Evolutionary conservation across 2,888 invertebrate genomes (phyloP), one percentile per base, ranked within the genome.

Genomic region (Vanessa cardui): DNA sequence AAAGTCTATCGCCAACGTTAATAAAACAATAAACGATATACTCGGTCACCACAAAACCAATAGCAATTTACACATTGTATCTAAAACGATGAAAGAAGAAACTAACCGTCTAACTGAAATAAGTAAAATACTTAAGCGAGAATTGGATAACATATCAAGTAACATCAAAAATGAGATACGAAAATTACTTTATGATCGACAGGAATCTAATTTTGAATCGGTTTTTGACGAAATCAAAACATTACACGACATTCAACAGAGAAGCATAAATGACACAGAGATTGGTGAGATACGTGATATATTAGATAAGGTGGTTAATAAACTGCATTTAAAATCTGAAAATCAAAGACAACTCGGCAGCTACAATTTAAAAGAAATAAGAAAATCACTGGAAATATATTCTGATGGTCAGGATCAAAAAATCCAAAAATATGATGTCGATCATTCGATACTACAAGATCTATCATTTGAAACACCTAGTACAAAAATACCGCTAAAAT

Each of bases 111-210:
- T 89, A 59, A 74, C 73, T 44, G 78, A 81, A 73, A 80, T 88
- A 46, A 85, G 79, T 73, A 59, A 67, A 39, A 74, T 85, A 71
- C 69, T 90, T 15, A 82, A 78, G 64, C 74, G 77, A 39, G 83
- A 88, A 76, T 74, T 89, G 9, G 77, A 81, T 31, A 83, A 83
- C 47, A 76, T 90, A 58, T 80, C 87, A 7, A 74, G 73, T 39
- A 80, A 82, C 26, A 73, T 85, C 4, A 81, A 77, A 56, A 65
- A 75, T 21, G 74, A 84, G 73, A 72, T 83, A 20, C 54, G 45
- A 31, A 69, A 64, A 69, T 75, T 26, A 70, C 76, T 61, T 56
- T 73, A 18, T 74, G 76, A 54, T 72, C 74, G 18, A 49, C 72
- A 74, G 26, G 71, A 78, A 54, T 75, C 82, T 5, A 76, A 81